Evolutionary conservation across 2,888 invertebrate species (phyloP), one percentile per base, ranked within the genome.

Genomic region (Lasius fuliginosus): DNA sequence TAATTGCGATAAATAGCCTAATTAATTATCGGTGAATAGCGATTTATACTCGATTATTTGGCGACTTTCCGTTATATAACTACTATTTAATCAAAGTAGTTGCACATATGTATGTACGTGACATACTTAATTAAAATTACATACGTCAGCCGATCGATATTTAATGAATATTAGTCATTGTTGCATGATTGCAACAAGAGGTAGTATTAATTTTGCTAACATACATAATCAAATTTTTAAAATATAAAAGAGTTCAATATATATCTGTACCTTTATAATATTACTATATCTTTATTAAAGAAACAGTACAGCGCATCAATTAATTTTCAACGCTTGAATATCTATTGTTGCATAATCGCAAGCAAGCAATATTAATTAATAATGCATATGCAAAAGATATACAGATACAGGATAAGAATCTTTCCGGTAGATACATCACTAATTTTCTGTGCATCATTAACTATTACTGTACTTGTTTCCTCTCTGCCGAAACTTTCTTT

Each of bases 391-490:
- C 15, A 69, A 77, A 56, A 53, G 27, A 46, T 27, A 8, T 11
- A 4, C 9, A 46, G 76, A 18, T 71, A 11, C 46, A 27, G 33
- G 23, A 71, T 79, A 11, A 30, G 33, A 81, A 73, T 12, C 18
- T 18, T 36, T 58, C n/a, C 1, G 69, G 4, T 18, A 8, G 42
- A 0, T 69, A 42, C 3, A n/a, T 79, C 12, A 81, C 73, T 73
- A 81, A 60, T 73, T 62, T 46, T 33, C 23, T 36, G 56, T 23
- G 27, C 12, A 46, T 49, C 60, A 81, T 81, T 79, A 79, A 79
- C 79, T 58, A 58, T 65, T 67, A 3, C 56, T 36, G 18, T 60
- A 18, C 15, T 58, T 8, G 58, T 33, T 79, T 46, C 60, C 42
- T 8, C 30, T 30, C 3, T 36, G 12, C 58, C 5, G 36, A 73